Evolutionary conservation across 1,140 invertebrate species (phyloP).

Genomic region (Bombus pyrosoma): DNA sequence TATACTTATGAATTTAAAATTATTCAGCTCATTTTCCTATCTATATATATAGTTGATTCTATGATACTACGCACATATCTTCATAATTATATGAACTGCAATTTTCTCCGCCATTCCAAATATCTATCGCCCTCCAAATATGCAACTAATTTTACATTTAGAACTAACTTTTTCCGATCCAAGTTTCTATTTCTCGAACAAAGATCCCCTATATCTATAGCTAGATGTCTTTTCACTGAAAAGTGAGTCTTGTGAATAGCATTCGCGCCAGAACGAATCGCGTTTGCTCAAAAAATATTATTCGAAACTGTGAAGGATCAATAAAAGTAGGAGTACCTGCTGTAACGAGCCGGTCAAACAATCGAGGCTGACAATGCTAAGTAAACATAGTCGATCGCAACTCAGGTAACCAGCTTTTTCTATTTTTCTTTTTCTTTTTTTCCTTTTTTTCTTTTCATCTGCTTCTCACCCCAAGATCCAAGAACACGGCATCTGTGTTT

Average conservation of each 20-base stretch:
- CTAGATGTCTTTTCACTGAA: background rate
- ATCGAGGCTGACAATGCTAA: constrained; percentile 51
- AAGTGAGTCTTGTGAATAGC: background rate
- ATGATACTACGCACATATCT: too few relatives aligned
- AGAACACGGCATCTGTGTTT: constrained; percentile 64
- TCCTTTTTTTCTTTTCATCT: background rate
- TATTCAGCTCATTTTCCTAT: too few relatives aligned
- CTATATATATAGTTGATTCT: too few relatives aligned
- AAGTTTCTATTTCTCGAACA: background rate
- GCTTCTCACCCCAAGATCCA: background rate
- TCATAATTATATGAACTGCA: too few relatives aligned
- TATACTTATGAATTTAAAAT: too few relatives aligned
- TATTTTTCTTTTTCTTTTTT: too few relatives aligned
- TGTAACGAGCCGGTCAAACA: constrained; percentile 53
- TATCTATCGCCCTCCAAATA: background rate
- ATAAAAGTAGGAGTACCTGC: constrained; percentile 30
- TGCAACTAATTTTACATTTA: background rate
- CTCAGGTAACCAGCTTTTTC: constrained; percentile 42
- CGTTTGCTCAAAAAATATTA: constrained; percentile 7
- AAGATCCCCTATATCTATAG: background rate
- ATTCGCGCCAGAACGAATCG: background rate
- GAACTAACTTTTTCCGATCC: background rate
- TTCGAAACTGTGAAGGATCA: constrained; percentile 25
- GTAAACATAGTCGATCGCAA: constrained; percentile 51
- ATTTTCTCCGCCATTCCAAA: too few relatives aligned